A percentile compares a stretch with the other conserved stretches of the same genome.
phyloP scores from a whole-genome alignment of 1,140 invertebrate genomes.

The Heterodera schachtii region DNA sequence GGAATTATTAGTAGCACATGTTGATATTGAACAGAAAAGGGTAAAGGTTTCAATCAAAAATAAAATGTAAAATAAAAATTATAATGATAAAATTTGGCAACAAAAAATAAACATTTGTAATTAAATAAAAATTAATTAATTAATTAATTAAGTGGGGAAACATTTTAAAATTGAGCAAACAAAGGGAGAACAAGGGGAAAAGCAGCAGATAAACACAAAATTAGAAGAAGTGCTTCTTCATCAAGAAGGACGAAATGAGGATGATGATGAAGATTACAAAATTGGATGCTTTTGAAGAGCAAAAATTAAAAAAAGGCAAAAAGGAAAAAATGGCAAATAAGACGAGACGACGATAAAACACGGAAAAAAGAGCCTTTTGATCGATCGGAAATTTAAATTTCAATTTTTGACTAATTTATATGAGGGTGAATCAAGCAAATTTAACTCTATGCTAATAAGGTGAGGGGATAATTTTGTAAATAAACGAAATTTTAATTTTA shows the following conservation, averaged over 20 bases:
- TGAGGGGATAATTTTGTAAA: too few relatives aligned
- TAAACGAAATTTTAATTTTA: too few relatives aligned
- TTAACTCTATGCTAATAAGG: too few relatives aligned
- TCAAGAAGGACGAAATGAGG: neutral
- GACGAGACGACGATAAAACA: neutral
- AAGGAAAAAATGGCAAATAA: neutral
- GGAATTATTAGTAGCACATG: neutral
- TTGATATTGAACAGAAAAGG: neutral
- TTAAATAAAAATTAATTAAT: neutral
- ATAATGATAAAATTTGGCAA: neutral
- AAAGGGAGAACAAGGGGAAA: neutral
- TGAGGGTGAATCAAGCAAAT: too few relatives aligned
- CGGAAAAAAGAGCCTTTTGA: neutral
- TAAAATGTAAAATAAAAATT: neutral
- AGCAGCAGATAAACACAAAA: neutral
- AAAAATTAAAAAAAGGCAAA: neutral
- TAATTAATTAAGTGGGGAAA: neutral
- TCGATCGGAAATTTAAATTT: too few relatives aligned
- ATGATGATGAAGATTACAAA: neutral
- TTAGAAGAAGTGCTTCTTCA: neutral
- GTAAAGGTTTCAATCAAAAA: neutral
- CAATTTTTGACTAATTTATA: too few relatives aligned
- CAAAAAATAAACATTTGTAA: neutral
- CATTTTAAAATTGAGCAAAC: neutral
- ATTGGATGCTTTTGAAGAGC: neutral